Evolutionary conservation across 2,888 invertebrate species (phyloP).

Genomic region (Drosophila incognita): DNA sequence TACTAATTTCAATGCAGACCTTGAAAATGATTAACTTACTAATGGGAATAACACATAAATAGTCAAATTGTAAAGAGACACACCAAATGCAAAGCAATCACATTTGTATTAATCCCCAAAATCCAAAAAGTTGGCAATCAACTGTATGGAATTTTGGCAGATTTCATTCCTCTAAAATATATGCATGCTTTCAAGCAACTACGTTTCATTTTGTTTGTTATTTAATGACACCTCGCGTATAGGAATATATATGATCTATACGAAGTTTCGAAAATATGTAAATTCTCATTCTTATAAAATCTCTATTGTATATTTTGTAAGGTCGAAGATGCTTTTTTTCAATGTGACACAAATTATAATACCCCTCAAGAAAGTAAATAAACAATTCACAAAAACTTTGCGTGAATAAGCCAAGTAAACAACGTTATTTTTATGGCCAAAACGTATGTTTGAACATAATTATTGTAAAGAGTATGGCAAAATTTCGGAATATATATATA

Average conservation of each 20-base stretch:
- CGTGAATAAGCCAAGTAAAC: conserved; percentile 21
- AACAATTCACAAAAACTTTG: conserved; percentile 6
- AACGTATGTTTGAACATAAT: conserved; percentile 12
- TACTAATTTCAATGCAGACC: not conserved
- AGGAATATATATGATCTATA: not conserved
- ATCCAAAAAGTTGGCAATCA: not conserved
- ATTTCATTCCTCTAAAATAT: not conserved
- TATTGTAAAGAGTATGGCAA: not conserved
- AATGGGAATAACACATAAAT: not conserved
- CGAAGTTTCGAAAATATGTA: not conserved
- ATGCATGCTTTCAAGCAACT: not conserved
- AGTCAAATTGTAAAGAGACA: not conserved
- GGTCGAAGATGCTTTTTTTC: conserved; percentile 1
- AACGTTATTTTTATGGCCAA: conserved; percentile 19
- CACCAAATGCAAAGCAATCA: not conserved
- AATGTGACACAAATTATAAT: not conserved
- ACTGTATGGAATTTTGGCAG: not conserved
- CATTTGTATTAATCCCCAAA: not conserved
- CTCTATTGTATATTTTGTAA: not conserved
- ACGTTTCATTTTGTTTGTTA: not conserved
- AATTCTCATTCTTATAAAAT: not conserved
- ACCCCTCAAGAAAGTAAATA: not conserved
- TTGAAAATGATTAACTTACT: not conserved
- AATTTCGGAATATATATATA: not conserved
- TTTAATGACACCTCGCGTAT: not conserved